Base-by-base conservation (phyloP, 2,888 invertebrate species). In the Drosophila barbarae region DNA sequence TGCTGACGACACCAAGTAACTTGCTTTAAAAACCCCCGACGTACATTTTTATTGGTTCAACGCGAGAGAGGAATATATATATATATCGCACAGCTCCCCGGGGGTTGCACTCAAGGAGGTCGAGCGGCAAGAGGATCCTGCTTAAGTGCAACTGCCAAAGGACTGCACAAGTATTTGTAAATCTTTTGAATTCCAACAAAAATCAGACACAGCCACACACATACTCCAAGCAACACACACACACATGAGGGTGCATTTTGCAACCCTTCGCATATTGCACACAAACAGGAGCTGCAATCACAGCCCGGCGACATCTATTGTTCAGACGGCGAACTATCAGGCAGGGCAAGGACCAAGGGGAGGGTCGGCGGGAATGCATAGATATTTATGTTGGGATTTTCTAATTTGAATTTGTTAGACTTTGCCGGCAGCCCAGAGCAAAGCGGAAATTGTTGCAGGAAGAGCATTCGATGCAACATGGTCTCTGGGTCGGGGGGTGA, bases 21-120 rank as follows among this genome's bases (percentile, higher is more conserved):
- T 71, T 15, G 84, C 77, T 84, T 79, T 73, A 77, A 80, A 71
- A 75, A 72, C 65, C 53, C 42, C 52, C 66, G 46, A 30, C 74
- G 78, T 73, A 77, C 57, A 80, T 76, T 87, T 86, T 87, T 87
- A 87, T 87, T 86, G 87, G 84, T 84, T 84, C 76, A 82, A 69
- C 75, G 69, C 13, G 13, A 47, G 69, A 55, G 56, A 38, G 47
- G 28, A 42, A 42, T 26, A 42, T 26, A 30, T 8, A 26, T 42
- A 26, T 44, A 54, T 52, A 8, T 34, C 3, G 36, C 26, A 49
- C 34, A 50, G 52, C 56, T 47, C 32, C 54, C 55, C 55, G 59
- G 73, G 82, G 78, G 84, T 75, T 83, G 78, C 84, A 81, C 78
- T 81, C 71, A 64, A 78, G 78, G 73, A 51, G 56, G 51, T 32